Base-by-base conservation (phyloP, 1,140 invertebrate genomes). In the Philaenus spumarius region DNA sequence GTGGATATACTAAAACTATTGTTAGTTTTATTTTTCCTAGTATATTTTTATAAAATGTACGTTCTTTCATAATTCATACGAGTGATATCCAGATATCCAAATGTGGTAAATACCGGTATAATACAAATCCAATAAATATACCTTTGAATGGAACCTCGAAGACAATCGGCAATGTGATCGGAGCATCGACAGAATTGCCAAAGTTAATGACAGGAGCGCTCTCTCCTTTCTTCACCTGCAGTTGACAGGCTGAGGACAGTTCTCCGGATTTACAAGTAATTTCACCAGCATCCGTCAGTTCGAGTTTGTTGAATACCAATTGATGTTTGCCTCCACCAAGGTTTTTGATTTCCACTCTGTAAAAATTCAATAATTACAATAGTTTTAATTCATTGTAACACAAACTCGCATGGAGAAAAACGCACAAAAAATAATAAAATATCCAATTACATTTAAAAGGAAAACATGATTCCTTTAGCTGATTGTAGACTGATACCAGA, bases 111-210 rank as follows among this genome's bases (percentile, higher is more conserved):
- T 53, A 6, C 14, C 26, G 17, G 22, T 11, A 35, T 34, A 54
- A n/a, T n/a, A n/a, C n/a, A n/a, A n/a, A n/a, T n/a, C n/a, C n/a
- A n/a, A 7, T 42, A 55, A 50, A 64, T 68, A 71, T 79, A 96
- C 93, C 84, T 80, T 89, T 89, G 75, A 89, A 98, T 68, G 95
- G 95, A 71, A 97, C 87, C 72, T 93, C 84, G 67, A 93, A 85
- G 55, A 86, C 75, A 47, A 94, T 83, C 34, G 89, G 87, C 64
- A 86, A 81, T 70, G 80, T 85, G 65, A 82, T 81, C 37, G 91
- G 89, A 54, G 87, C 90, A 72, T 88, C 84, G 68, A 92, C 85
- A 46, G 85, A 82, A 59, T 89, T 84, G 14, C 88, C 86, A 64
- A 89, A 87, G 60, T 91, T 83, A 55, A 89, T 89, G 51, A 82